Conservation (phyloP, 2,113 vertebrate genomes). For the Nibea albiflora region DNA sequence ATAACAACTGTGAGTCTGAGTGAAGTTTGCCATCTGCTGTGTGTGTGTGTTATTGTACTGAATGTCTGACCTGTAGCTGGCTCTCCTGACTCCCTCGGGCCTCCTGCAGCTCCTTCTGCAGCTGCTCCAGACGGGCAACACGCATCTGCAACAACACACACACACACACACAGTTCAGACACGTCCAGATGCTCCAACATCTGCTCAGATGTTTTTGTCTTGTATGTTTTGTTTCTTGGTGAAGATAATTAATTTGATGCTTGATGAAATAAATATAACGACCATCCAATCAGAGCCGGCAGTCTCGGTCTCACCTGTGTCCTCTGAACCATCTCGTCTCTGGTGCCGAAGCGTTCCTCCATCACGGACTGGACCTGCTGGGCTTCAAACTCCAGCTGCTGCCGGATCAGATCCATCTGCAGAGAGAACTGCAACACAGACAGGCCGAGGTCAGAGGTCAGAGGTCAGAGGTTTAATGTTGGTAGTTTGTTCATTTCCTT, state of each 20-base stretch:
- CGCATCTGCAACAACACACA: constrained; percentile 84
- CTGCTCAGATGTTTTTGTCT: constrained; percentile 9
- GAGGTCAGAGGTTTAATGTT: too few relatives aligned
- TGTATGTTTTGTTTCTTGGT: too few relatives aligned
- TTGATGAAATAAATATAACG: too few relatives aligned
- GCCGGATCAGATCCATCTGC: constrained; percentile 97
- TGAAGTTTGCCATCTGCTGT: neutral
- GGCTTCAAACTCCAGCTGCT: constrained; percentile 95
- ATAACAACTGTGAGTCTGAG: neutral
- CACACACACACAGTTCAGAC: constrained; percentile 21
- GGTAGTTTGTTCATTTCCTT: too few relatives aligned
- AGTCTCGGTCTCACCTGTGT: constrained; percentile 85
- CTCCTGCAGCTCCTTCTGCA: constrained; percentile 94
- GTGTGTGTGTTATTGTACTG: constrained; percentile 4
- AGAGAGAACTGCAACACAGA: constrained; percentile 89
- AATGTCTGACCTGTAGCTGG: constrained; percentile 79
- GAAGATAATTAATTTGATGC: too few relatives aligned
- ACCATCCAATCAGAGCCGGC: neutral
- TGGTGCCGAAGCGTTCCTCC: constrained; percentile 94
- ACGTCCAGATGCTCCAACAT: constrained; percentile 31
- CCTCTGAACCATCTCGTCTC: constrained; percentile 92
- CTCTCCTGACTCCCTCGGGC: constrained; percentile 82
- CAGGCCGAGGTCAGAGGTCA: constrained; percentile 30
- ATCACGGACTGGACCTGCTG: constrained; percentile 93
- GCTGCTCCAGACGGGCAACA: constrained; percentile 92